phyloP scores from a whole-genome alignment of 1,140 invertebrate species.

The Halyomorpha halys region DNA sequence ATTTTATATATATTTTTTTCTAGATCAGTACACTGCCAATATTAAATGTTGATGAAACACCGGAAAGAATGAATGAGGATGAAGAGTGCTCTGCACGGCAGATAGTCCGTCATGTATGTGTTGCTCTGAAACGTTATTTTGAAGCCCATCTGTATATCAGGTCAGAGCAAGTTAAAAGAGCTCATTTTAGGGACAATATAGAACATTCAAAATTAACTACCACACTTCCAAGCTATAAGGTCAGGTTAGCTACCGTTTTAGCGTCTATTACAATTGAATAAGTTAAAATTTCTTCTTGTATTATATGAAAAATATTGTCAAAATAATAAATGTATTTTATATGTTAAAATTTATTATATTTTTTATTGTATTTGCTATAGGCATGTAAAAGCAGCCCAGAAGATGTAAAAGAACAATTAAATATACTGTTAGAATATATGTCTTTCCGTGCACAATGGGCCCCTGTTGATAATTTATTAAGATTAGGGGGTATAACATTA shows the following conservation, averaged over 20 bases:
- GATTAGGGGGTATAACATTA: conserved; percentile 71
- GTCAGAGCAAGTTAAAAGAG: conserved; percentile 64
- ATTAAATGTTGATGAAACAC: conserved; percentile 51
- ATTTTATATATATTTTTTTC: too few species aligned
- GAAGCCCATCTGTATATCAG: conserved; percentile 82
- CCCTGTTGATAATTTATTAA: conserved; percentile 75
- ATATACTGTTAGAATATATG: conserved; percentile 64
- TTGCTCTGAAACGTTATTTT: conserved; percentile 81
- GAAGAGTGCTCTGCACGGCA: conserved; percentile 87
- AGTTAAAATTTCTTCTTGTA: too few species aligned
- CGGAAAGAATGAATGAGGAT: conserved; percentile 65
- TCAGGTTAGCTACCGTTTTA: conserved; percentile 30
- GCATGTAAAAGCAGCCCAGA: conserved; percentile 59
- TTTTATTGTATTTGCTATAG: conserved; percentile 39
- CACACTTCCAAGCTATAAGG: conserved; percentile 51
- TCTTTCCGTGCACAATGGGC: conserved; percentile 67
- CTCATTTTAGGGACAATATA: conserved; percentile 40
- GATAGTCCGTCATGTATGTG: conserved; percentile 83
- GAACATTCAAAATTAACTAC: conserved; percentile 28
- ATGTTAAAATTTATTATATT: background rate
- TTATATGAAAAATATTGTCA: too few species aligned
- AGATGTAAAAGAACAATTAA: conserved; percentile 73
- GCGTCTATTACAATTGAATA: too few species aligned
- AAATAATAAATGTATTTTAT: too few species aligned
- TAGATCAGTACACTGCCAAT: conserved; percentile 76